A percentile compares a stretch with the other conserved stretches of the same genome.
Conservation (phyloP, 2,797 vertebrate species). For the Sebastes glaucus region DNA sequence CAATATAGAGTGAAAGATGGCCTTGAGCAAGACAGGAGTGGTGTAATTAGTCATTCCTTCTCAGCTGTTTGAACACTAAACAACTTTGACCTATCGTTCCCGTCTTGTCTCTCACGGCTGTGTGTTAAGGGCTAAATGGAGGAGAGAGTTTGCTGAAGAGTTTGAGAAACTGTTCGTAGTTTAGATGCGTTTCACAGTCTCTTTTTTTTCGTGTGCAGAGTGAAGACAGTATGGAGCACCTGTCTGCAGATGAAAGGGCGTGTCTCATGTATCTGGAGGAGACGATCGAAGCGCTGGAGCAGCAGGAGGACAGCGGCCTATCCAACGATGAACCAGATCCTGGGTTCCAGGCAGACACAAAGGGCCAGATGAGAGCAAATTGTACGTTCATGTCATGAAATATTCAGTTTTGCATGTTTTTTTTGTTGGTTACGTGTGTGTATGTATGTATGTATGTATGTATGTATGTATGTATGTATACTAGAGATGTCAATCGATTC, state of each 20-base stretch:
- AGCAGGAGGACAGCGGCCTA: conserved; percentile 88
- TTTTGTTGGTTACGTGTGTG: background rate
- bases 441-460: too few relatives aligned
- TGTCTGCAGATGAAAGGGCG: conserved; percentile 92
- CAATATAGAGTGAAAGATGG: conserved; percentile 12
- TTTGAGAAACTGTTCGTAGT: background rate
- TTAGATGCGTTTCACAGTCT: background rate
- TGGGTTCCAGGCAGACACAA: conserved; percentile 17
- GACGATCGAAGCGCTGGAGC: conserved; percentile 91
- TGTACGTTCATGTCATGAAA: conserved; percentile 15
- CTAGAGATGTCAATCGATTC: too few relatives aligned
- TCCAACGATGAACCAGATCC: conserved; percentile 83
- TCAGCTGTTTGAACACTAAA: conserved; percentile 41
- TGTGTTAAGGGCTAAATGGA: conserved; percentile 6
- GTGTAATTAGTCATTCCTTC: conserved; percentile 34
- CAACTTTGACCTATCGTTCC: conserved; percentile 18
- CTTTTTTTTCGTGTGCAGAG: conserved; percentile 77
- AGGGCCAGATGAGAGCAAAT: conserved; percentile 1
- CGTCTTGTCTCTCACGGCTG: background rate
- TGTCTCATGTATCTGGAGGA: conserved; percentile 94
- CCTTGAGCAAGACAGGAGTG: background rate
- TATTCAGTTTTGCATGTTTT: background rate
- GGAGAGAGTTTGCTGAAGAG: background rate
- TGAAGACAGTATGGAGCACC: conserved; percentile 88
- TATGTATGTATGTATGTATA: background rate